Base-by-base conservation (phyloP, 2,888 invertebrate species). In the Oasisia sp. region DNA sequence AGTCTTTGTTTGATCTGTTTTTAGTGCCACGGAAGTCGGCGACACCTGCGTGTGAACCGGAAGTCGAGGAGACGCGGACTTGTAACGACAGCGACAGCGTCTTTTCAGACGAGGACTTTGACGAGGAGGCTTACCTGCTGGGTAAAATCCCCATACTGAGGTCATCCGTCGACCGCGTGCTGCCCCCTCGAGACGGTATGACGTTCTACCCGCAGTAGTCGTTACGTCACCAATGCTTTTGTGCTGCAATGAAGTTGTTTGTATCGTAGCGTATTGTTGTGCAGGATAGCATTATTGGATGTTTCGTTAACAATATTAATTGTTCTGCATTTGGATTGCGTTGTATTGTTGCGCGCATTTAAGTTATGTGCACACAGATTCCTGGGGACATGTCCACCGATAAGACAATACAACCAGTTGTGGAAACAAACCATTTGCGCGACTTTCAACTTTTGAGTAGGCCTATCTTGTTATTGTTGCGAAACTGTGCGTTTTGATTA, bases 141-240 rank as follows among this genome's bases (percentile, higher is more conserved):
- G 93, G 93, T 56, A 91, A 90, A 89, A 91, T 93, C 74, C n/a
- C 92, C 89, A 38, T 93, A 56, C 74, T 93, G 38, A 90, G 93
- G 58, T 38, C 74, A 27, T 93, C 92, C 32, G 50, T 92, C 32
- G 93, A 93, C 90, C 50, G 92, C 50, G 92, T 92, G 19, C 50
- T 93, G 32, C 92, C 92, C 27, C 89, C 50, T 9, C 38, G 92
- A 12, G 89, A 44, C 74, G 74, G 74, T 74, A 74, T 27, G 74
- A 27, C 7, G 74, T 74, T 14, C 14, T 7, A 74, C 27, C 19
- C 7, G n/a, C 27, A 27, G 27, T 27, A 74, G 7, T 27, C n/a
- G 27, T 74, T 14, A 14, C 27, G 74, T n/a, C 19, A 27, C 7
- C 27, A 74, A 74, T 27, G 74, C 74, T 74, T 14, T 74, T 27